These are phyloP conservation scores for Penaeus monodon DNA, from an alignment of 2,888 invertebrate genomes.

Conservation along the genomic window DNA sequence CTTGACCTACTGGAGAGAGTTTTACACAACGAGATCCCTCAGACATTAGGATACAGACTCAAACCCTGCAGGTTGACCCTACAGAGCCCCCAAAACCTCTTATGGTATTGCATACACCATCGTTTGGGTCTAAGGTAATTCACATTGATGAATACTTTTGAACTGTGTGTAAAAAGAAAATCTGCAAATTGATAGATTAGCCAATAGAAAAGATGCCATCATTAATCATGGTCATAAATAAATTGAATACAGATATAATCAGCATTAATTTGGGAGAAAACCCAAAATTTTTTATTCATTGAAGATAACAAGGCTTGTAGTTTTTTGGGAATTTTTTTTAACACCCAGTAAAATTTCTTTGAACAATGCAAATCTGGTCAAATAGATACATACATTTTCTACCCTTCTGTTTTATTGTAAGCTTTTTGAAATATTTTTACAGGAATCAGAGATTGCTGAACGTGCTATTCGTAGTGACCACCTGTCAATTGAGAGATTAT, in stretches of 20 bases:
- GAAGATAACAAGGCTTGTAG: too few relatives aligned
- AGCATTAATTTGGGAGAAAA: too few relatives aligned
- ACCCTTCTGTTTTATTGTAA: background rate
- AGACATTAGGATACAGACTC: conserved; percentile 88
- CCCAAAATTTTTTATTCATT: too few relatives aligned
- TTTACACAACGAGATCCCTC: conserved; percentile 76
- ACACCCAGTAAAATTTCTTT: too few relatives aligned
- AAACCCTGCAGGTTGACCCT: conserved; percentile 89
- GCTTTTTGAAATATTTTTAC: background rate
- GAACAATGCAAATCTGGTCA: too few relatives aligned
- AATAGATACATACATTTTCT: background rate
- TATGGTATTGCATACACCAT: conserved; percentile 72
- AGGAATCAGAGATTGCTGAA: conserved; percentile 80
- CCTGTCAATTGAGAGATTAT: conserved; percentile 92
- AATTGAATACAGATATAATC: too few relatives aligned
- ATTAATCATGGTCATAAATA: too few relatives aligned
- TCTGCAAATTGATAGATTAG: too few relatives aligned
- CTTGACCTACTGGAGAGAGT: conserved; percentile 93
- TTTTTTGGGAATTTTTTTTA: too few relatives aligned
- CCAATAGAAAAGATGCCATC: too few relatives aligned
- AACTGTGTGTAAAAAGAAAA: too few relatives aligned
- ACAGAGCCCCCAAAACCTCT: conserved; percentile 84
- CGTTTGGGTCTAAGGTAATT: conserved; percentile 67
- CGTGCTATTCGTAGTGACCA: conserved; percentile 88
- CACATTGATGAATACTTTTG: background rate